Evolutionary conservation across 1,140 invertebrate genomes (phyloP).

Genomic region (Acyrthosiphon pisum): DNA sequence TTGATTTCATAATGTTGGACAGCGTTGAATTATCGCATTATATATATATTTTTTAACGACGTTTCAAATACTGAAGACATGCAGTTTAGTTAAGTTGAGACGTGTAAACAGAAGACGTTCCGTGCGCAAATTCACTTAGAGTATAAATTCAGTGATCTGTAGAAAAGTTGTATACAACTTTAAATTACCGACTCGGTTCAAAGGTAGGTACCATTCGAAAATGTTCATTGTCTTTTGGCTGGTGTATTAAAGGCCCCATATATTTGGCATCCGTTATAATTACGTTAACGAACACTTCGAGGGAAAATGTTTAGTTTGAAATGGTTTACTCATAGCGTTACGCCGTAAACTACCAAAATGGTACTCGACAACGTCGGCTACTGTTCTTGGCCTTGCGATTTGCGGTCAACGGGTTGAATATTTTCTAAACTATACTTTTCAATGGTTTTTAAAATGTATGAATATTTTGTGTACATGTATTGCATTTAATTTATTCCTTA

Average conservation of each 20-base stretch:
- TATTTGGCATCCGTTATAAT: background rate
- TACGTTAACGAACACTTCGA: background rate
- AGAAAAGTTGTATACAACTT: constrained; percentile 27
- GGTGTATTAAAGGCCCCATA: background rate
- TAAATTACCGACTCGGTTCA: background rate
- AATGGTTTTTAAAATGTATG: background rate
- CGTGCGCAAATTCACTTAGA: background rate
- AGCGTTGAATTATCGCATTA: background rate
- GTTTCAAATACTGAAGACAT: background rate
- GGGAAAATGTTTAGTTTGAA: background rate
- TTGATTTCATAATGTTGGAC: background rate
- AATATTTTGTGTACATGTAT: background rate
- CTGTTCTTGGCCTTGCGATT: background rate
- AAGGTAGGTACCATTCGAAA: background rate
- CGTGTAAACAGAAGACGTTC: constrained; percentile 9
- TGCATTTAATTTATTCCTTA: no score
- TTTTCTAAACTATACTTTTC: background rate
- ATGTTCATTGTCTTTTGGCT: background rate
- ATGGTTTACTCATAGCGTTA: background rate
- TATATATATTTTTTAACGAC: background rate
- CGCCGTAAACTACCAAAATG: background rate
- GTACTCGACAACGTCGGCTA: background rate
- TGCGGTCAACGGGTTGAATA: background rate
- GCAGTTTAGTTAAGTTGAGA: background rate
- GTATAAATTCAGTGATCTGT: background rate